Conservation (phyloP, 1,140 invertebrate genomes). For the Antheraea mylitta region DNA sequence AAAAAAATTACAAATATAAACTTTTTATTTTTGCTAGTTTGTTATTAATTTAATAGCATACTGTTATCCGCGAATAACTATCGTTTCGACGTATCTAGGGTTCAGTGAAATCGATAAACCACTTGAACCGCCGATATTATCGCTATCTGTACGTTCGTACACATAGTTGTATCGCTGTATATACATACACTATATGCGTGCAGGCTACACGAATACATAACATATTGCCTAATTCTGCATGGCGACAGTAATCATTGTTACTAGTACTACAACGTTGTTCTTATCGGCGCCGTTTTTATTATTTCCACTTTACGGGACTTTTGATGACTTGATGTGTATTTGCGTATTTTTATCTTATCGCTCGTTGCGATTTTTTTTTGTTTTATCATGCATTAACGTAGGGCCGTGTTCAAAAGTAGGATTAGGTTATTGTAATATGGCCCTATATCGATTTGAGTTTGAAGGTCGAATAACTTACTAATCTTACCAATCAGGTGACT, state of each 20-base stretch:
- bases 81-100: constrained; percentile 17
- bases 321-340: constrained; percentile 8
- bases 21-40: not conserved
- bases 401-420: not conserved
- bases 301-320: constrained; percentile 10
- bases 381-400: not conserved
- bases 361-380: constrained; percentile 1
- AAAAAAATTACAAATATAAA: no score
- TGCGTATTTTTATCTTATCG: constrained; percentile 3
- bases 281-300: constrained; percentile 5
- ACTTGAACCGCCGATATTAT: constrained; percentile 22
- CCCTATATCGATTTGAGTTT: not conserved
- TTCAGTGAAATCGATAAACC: constrained; percentile 24
- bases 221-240: not conserved
- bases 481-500: no score
- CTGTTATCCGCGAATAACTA: not conserved
- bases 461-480: not conserved
- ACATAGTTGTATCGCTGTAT: not conserved
- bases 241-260: constrained; percentile 4
- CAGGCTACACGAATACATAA: not conserved
- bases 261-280: not conserved
- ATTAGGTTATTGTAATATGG: not conserved
- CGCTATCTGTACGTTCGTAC: not conserved
- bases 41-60: not conserved
- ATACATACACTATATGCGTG: not conserved